Evolutionary conservation across 2,888 invertebrate species (phyloP).

Genomic region (Temnothorax rugatulus): DNA sequence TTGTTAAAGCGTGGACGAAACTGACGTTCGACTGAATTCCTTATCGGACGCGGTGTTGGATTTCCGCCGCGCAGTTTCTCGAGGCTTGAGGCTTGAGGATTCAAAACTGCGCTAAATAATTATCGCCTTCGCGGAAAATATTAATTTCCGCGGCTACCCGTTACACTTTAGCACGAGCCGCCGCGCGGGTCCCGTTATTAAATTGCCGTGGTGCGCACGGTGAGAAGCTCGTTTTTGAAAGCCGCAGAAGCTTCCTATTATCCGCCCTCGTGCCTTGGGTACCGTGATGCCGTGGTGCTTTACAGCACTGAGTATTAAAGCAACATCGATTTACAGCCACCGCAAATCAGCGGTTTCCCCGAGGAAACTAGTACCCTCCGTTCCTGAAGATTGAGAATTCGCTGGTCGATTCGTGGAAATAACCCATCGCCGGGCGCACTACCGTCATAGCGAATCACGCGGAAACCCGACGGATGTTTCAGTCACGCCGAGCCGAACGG

Average conservation of each 20-base stretch:
- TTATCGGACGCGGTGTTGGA: background rate
- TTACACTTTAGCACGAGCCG: constrained; percentile 68
- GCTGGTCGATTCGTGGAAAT: constrained; percentile 74
- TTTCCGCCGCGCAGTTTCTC: background rate
- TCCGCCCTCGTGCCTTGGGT: constrained; percentile 65
- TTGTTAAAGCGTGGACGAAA: background rate
- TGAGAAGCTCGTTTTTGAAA: constrained; percentile 72
- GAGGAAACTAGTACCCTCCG: constrained; percentile 76
- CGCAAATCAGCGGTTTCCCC: constrained; percentile 75
- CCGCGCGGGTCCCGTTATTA: constrained; percentile 69
- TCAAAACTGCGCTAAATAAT: constrained; percentile 6
- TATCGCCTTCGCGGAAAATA: constrained; percentile 32
- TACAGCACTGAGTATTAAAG: constrained; percentile 71
- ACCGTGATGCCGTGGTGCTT: constrained; percentile 61
- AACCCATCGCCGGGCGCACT: constrained; percentile 57
- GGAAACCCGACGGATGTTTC: constrained; percentile 63
- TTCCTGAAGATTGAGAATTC: constrained; percentile 68
- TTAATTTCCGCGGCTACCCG: constrained; percentile 57
- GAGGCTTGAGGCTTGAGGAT: background rate
- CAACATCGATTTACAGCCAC: constrained; percentile 73
- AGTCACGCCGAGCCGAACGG: constrained; percentile 59
- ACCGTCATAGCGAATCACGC: constrained; percentile 67
- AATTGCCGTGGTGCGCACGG: constrained; percentile 61
- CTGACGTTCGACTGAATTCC: background rate
- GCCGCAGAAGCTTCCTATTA: constrained; percentile 71